Evolutionary conservation across 2,797 vertebrate genomes (phyloP), one percentile per base, ranked within the genome.

Genomic region (Sebastes trivittatus): DNA sequence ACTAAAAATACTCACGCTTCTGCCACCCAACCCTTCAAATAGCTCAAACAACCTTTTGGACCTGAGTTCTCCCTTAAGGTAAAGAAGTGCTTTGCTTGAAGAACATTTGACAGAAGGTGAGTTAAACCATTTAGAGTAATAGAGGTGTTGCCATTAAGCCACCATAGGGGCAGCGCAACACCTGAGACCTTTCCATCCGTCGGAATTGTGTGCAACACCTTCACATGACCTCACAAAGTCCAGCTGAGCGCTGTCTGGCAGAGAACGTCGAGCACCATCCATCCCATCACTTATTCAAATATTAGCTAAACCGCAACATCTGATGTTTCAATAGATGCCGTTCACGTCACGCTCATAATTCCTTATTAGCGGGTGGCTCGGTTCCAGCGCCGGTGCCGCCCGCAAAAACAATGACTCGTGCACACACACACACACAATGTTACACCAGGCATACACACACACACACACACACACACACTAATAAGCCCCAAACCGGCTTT

Each of bases 1-100:
- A 13, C 61, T 82, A 82, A 89, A 94, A 90, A 91, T 79, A 91
- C 72, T 83, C 32, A 7, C 70, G 70, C 79, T 77, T 83, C 46
- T 67, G 75, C 71, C 75, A 63, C 16, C 27, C 11, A 25, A 61
- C 55, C 55, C 71, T 87, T 79, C 71, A 87, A 76, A 78, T 70
- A 78, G 55, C 72, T 86, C 29, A 32, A 67, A 68, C 27, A 64
- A 77, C 78, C 74, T 83, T 52, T 61, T 75, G 77, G 73, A 75
- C 76, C 49, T 1, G 7, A 75, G 30, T 66, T 61, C 27, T 66
- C 69, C 42, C 72, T 52, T 1, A 25, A 83, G 84, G 52, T 10
- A 36, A 36, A 36, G n/a, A 71, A 6, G 58, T 11, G 30, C 10
- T 80, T 65, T 42, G 55, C 61, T 62, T 38, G 56, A 60, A 80